phyloP scores from a whole-genome alignment of 2,888 invertebrate genomes.

The Dicyrtomina minuta region DNA sequence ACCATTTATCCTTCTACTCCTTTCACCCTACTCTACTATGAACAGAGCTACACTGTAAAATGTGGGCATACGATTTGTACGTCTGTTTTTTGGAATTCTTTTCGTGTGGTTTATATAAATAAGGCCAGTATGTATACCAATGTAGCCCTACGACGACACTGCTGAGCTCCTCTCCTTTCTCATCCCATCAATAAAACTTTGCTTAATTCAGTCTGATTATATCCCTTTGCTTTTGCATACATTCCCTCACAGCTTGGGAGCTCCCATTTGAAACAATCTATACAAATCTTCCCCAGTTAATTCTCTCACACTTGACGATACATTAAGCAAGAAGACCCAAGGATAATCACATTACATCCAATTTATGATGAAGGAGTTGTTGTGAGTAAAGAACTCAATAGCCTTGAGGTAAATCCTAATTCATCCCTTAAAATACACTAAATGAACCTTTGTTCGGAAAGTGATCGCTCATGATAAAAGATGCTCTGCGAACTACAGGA shows the following conservation, averaged over 20 bases:
- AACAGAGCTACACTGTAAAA: background rate
- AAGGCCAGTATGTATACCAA: no score
- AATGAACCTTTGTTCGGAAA: no score
- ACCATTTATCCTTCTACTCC: background rate
- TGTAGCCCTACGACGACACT: no score
- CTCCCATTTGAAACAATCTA: conserved; percentile 7
- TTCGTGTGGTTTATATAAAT: no score
- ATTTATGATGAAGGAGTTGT: no score
- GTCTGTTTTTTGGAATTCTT: background rate
- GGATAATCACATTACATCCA: conserved; percentile 8
- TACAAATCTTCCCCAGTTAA: conserved; percentile 7
- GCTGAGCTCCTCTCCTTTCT: background rate
- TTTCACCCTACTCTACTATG: background rate
- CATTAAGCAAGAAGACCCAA: background rate
- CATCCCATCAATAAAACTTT: background rate
- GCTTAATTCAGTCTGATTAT: no score
- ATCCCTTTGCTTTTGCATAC: no score
- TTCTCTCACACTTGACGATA: conserved; percentile 7
- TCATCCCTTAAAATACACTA: no score
- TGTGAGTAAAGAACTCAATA: no score
- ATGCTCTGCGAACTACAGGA: background rate
- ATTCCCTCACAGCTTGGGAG: no score
- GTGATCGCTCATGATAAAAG: background rate
- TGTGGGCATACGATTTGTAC: background rate
- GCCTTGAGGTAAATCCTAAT: no score